A percentile compares a stretch with the other conserved stretches of the same genome.
These are phyloP conservation scores for Trachythela sp. DNA, from an alignment of 64 coral and sea anemone genomes.

Conservation along the genomic window DNA sequence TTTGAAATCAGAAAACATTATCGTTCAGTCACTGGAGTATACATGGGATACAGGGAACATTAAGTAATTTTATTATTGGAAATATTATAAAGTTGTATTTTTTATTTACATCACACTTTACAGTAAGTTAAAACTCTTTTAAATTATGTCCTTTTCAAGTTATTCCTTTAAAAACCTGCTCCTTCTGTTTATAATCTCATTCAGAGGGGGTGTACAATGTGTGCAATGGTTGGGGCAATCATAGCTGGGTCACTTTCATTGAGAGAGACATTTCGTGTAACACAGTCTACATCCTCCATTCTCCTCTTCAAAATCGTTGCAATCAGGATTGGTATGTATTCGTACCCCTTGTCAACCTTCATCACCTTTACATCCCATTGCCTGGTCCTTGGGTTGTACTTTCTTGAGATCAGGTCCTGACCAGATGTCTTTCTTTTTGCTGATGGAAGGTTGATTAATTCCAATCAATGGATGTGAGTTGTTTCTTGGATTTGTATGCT, in stretches of 20 bases:
- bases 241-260: conserved; percentile 41
- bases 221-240: conserved; percentile 18
- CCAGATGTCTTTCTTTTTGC: conserved; percentile 10
- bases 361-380: conserved; percentile 39
- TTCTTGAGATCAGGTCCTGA: not conserved
- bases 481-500: conserved; percentile 37
- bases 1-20: not conserved
- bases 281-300: not conserved
- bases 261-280: conserved; percentile 26
- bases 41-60: conserved; percentile 8
- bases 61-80: not conserved
- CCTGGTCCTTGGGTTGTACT: conserved; percentile 28
- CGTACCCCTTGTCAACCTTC: conserved; percentile 22
- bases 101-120: not conserved
- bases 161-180: conserved; percentile 12
- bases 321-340: conserved; percentile 26
- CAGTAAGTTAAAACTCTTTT: not conserved
- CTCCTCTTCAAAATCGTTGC: conserved; percentile 21
- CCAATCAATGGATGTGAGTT: conserved; percentile 30
- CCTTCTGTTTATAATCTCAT: not conserved
- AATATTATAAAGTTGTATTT: not conserved
- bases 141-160: not conserved
- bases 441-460: conserved; percentile 17
- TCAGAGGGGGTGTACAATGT: not conserved
- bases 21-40: not conserved